Evolutionary conservation across 2,113 vertebrate genomes (phyloP).

Genomic region (Cygnus atratus): DNA sequence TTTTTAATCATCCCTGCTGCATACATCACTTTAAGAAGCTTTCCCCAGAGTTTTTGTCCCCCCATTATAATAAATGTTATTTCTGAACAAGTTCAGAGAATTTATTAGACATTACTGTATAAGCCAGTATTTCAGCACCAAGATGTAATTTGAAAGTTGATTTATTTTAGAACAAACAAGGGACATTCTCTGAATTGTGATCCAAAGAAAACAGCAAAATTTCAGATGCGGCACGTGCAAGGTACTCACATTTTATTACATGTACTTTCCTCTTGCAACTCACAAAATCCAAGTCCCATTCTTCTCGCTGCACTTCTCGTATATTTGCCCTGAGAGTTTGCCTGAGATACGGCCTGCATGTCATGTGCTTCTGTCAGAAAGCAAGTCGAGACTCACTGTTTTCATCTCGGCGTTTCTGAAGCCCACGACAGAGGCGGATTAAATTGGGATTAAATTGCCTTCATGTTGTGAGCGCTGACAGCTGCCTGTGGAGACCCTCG

Average conservation of each 20-base stretch:
- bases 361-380: too few species aligned
- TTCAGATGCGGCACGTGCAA: background rate
- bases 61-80: background rate
- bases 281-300: background rate
- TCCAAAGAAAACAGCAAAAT: background rate
- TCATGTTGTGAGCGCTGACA: rapidly evolving
- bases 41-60: background rate
- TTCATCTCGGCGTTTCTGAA: background rate
- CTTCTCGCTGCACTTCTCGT: background rate
- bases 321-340: background rate
- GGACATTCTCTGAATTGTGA: too few species aligned
- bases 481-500: background rate
- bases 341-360: rapidly evolving
- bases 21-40: background rate
- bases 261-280: background rate
- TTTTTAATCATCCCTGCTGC: background rate
- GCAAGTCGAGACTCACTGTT: background rate
- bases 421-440: background rate
- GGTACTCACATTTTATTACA: background rate
- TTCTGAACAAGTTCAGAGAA: background rate
- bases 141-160: background rate
- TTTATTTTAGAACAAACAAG: background rate
- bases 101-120: background rate
- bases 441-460: background rate
- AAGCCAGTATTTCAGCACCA: background rate